Evolutionary conservation across 2,797 vertebrate species (phyloP).

Genomic region (Eulemur albifrons): DNA sequence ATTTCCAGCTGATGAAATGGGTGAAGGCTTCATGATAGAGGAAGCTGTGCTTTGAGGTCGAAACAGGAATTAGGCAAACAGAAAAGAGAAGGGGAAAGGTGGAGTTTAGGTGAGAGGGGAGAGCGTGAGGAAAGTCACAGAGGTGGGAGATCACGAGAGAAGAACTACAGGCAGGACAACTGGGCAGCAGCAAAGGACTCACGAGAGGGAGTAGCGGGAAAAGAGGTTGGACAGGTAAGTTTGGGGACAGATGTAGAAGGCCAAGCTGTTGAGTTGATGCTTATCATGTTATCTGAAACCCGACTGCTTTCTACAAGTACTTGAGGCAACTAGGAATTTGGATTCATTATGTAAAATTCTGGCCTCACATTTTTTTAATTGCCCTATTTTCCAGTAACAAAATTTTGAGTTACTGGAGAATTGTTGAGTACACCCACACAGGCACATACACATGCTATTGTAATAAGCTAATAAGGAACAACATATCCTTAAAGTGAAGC

Average conservation of each 20-base stretch:
- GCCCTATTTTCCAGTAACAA: not conserved
- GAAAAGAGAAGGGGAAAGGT: not conserved
- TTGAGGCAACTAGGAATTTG: not conserved
- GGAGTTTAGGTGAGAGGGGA: not conserved
- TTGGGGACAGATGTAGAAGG: not conserved
- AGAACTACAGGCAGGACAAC: not conserved
- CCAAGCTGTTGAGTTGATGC: not conserved
- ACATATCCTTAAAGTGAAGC: not conserved
- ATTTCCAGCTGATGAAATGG: conserved; percentile 30
- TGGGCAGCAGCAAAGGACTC: not conserved
- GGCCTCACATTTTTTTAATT: not conserved
- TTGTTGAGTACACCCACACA: not conserved
- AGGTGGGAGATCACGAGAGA: not conserved
- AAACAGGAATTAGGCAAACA: not conserved
- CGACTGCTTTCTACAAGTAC: not conserved
- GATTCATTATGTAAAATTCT: not conserved
- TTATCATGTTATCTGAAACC: not conserved
- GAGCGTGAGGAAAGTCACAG: not conserved
- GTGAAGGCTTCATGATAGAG: not conserved
- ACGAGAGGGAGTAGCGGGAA: not conserved
- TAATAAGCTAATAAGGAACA: not conserved
- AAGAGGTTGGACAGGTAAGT: not conserved
- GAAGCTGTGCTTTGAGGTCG: not conserved
- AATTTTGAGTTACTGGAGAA: not conserved
- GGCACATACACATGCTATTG: not conserved